A percentile compares a stretch with the other conserved stretches of the same genome.
These are phyloP conservation scores for Cyprinodon variegatus DNA, from an alignment of 2,113 vertebrate species.

Conservation along the genomic window DNA sequence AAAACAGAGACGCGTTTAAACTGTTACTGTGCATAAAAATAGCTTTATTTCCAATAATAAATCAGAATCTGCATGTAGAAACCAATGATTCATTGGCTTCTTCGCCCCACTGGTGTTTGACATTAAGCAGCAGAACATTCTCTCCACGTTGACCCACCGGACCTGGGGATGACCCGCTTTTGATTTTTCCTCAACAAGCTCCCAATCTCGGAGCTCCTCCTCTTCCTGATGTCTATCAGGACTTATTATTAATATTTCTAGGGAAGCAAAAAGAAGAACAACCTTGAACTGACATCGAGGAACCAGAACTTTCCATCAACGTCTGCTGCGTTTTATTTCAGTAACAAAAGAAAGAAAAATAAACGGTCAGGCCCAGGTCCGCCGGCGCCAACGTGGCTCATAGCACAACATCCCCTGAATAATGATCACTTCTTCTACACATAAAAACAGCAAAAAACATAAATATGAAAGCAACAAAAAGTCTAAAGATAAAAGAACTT, in stretches of 20 bases:
- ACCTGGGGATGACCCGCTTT: conserved; percentile 14
- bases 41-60: conserved; percentile 81
- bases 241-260: background rate
- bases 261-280: background rate
- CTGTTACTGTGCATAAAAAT: conserved; percentile 80
- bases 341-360: background rate
- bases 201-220: background rate
- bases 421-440: conserved; percentile 75
- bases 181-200: background rate
- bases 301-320: background rate
- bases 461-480: conserved; percentile 72
- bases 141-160: conserved; percentile 47
- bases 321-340: background rate
- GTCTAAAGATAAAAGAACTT: conserved; percentile 76
- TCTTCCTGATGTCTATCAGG: no score
- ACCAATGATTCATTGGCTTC: conserved; percentile 78
- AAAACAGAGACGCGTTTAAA: conserved; percentile 1
- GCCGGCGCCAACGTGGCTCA: conserved; percentile 51
- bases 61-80: conserved; percentile 76
- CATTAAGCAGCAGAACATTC: conserved; percentile 79
- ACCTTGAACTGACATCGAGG: background rate
- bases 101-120: conserved; percentile 66
- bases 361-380: conserved; percentile 14
- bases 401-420: conserved; percentile 60
- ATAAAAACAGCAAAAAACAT: conserved; percentile 69